Conservation (phyloP, 2,797 vertebrate species). For the Octomys mimax region DNA sequence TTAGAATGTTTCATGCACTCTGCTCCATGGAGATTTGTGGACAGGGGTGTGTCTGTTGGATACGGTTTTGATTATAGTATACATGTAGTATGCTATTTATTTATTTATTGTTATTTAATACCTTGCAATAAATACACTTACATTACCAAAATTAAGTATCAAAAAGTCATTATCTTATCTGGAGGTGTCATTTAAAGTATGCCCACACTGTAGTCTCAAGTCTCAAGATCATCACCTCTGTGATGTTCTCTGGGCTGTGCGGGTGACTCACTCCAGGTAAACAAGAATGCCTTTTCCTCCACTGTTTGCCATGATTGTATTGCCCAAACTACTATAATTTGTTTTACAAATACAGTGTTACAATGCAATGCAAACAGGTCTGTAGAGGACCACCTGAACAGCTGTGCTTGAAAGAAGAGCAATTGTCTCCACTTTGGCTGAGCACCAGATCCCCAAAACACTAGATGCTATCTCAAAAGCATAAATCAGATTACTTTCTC, state of each 20-base stretch:
- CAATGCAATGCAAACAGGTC: neutral
- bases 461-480: no score
- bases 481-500: no score
- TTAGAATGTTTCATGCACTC: neutral
- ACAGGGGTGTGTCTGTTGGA: neutral
- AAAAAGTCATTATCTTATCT: conserved; percentile 20
- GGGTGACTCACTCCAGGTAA: neutral
- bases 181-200: neutral
- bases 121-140: neutral
- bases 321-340: neutral
- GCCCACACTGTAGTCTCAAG: neutral
- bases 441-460: no score
- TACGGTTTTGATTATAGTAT: neutral
- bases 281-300: neutral
- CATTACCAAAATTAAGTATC: neutral
- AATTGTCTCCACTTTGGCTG: no score
- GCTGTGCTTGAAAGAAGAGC: no score
- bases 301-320: neutral
- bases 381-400: no score
- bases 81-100: neutral
- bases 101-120: conserved; percentile 27
- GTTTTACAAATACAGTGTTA: neutral
- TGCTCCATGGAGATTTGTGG: neutral
- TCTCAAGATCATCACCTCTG: neutral
- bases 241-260: neutral